phyloP scores from a whole-genome alignment of 2,888 invertebrate species.

The Chrysopilus asiliformis region DNA sequence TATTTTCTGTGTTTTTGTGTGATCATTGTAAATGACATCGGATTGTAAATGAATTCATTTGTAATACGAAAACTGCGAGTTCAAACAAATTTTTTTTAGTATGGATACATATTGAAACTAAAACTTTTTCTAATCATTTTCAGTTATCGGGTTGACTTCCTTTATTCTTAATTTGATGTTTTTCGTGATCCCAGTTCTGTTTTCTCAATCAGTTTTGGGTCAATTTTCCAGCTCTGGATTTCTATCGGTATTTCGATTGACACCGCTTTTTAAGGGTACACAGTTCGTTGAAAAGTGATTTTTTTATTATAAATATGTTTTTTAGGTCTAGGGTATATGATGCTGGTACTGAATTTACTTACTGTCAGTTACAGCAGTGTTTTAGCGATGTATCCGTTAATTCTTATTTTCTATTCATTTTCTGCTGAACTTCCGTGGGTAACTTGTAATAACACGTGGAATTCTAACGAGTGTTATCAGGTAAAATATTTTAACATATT shows the following conservation, averaged over 20 bases:
- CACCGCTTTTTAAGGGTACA: conserved; percentile 77
- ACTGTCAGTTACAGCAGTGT: conserved; percentile 72
- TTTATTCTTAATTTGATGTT: too few species aligned
- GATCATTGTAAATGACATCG: too few species aligned
- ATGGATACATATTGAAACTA: too few species aligned
- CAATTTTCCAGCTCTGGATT: conserved; percentile 74
- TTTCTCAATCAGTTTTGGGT: conserved; percentile 76
- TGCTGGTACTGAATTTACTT: conserved; percentile 65
- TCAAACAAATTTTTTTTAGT: too few species aligned
- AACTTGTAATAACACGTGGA: conserved; percentile 64
- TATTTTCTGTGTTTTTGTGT: too few species aligned
- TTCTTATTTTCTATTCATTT: conserved; percentile 63
- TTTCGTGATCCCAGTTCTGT: too few species aligned
- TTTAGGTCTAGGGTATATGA: conserved; percentile 75
- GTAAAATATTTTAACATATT: too few species aligned
- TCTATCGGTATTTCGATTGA: conserved; percentile 63
- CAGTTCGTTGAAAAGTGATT: neutral
- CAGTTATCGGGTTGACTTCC: too few species aligned
- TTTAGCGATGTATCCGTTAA: conserved; percentile 69
- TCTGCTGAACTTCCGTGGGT: conserved; percentile 60
- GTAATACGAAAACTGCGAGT: too few species aligned
- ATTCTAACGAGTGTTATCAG: conserved; percentile 50
- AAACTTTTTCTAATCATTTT: too few species aligned
- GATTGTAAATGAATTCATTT: too few species aligned
- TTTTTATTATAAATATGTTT: conserved; percentile 11